Evolutionary conservation across 92 coral and sea anemone genomes (phyloP), one percentile per base, ranked within the genome.

Genomic region (Parazoanthus swiftii): DNA sequence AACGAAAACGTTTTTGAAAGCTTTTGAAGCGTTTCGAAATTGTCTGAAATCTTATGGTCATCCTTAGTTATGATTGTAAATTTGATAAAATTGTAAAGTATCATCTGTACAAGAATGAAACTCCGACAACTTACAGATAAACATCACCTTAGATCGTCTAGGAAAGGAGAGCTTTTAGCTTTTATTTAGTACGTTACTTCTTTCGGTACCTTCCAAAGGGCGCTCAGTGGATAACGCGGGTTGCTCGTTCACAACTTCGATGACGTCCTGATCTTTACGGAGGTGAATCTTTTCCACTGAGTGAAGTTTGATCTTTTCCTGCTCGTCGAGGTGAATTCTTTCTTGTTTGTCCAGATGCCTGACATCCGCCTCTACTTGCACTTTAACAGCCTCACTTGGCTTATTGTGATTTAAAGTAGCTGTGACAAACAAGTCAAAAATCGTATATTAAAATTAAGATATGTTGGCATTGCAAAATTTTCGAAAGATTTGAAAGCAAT

Each of bases 341-440:
- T 84, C 87, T 23, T 76, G 82, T 35, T 46, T 58, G 39, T 91
- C 90, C 29, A 91, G 71, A n/a, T 80, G 90, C 38, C 81, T 81
- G 8, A 88, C 94, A 51, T 91, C 94, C 16, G 89, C 94, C 74
- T 91, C 94, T 11, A 86, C 92, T 82, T 89, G 80, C 14, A 86
- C 54, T 48, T 35, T 72, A 15, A 15, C 87, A 44, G 75, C 65
- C 26, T 36, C 29, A 14, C 21, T 46, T 26, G 67, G 87, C 35
- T 71, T 51, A 33, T 36, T 71, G 38, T 46, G 87, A 26, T 20
- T 35, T 20, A 36, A 38, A 14, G 26, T 44, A 26, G 87, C 79
- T 84, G 65, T 35, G 25, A 16, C 15, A 43, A 38, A 1, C n/a
- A 36, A 71, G 39, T 82, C 18, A 14, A 67, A 81, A n/a, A 23